A percentile compares a stretch with the other conserved stretches of the same genome.
Evolutionary conservation across 2,888 invertebrate genomes (phyloP).

Genomic region (Hypolimnas misippus): DNA sequence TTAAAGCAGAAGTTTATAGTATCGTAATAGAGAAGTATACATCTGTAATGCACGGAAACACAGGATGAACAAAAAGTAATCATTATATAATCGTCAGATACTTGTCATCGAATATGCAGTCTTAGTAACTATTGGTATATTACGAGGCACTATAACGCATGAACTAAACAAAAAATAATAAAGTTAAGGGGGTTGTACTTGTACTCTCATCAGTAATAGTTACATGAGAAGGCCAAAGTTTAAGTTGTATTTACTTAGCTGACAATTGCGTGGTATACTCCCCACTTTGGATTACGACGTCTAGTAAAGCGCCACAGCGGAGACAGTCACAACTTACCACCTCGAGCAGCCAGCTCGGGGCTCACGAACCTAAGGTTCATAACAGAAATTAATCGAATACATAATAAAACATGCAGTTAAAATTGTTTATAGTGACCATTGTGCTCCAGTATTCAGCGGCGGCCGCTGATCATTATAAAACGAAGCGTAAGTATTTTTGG

Average conservation of each 20-base stretch:
- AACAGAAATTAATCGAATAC: slow-evolving; percentile 11
- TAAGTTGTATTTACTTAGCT: slow-evolving; percentile 76
- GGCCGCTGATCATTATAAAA: slow-evolving; percentile 70
- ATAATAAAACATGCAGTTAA: slow-evolving; percentile 61
- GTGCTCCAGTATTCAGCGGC: slow-evolving; percentile 61
- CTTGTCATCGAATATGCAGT: slow-evolving; percentile 29
- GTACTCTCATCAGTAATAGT: slow-evolving; percentile 11
- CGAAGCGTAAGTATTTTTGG: slow-evolving; percentile 74
- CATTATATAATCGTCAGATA: slow-evolving; percentile 29
- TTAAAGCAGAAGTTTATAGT: neutral
- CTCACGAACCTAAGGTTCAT: slow-evolving; percentile 51
- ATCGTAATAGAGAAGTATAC: neutral
- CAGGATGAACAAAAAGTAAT: slow-evolving; percentile 19
- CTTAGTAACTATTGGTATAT: slow-evolving; percentile 29
- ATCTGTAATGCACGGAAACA: slow-evolving; percentile 10
- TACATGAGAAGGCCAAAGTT: slow-evolving; percentile 55
- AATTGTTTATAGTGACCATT: slow-evolving; percentile 71
- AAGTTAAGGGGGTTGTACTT: slow-evolving; percentile 13
- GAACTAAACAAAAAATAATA: neutral
- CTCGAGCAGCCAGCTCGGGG: slow-evolving; percentile 66
- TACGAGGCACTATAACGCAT: slow-evolving; percentile 19
- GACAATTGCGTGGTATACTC: slow-evolving; percentile 70
- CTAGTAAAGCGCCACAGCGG: slow-evolving; percentile 57
- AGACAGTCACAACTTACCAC: slow-evolving; percentile 69
- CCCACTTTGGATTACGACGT: slow-evolving; percentile 63